Base-by-base conservation (phyloP, 2,113 vertebrate species). In the Indri indri region DNA sequence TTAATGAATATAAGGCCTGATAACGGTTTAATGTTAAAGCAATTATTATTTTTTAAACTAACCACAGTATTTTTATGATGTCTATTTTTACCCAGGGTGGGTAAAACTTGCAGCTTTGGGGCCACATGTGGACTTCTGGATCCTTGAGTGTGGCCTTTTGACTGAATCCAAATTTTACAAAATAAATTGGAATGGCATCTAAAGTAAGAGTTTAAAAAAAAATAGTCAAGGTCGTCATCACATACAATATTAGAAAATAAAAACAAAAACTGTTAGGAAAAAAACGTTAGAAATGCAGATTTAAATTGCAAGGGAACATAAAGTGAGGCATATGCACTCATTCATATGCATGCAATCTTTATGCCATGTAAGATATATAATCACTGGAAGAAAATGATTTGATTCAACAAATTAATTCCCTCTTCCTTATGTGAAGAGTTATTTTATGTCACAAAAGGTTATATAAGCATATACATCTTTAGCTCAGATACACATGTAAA, bases 281-380 rank as follows among this genome's bases (percentile, higher is more conserved):
- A 92, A 90, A 34, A n/a, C 71, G 22, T 89, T 88, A 86, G 70
- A 42, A 88, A 95, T 70, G 66, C 32, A 95, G 42, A 97, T 95
- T 92, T 92, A 76, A 96, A 92, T 88, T 74, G 12, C 17, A 66
- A 93, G 18, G 63, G 9, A 93, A 5, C 57, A 59, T n/a, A 57
- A 71, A 59, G 52, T 70, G 52, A 88, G 61, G 59, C 37, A 50
- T 17, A 86, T 18, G 27, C 73, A 54, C 45, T 96, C 88, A 96
- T 97, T 97, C 96, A 93, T 94, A 96, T 96, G 93, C 18, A 97
- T 95, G 91, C 17, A 96, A 96, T 96, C 68, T 96, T 37, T 87
- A 47, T 79, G 18, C 90, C 83, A 52, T 81, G 66, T 63, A 70
- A 94, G 57, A 86, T 79, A 57, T 65, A 66, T 74, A 97, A 97